Evolutionary conservation across 2,113 vertebrate species (phyloP).

Genomic region (Gavialis gangeticus): DNA sequence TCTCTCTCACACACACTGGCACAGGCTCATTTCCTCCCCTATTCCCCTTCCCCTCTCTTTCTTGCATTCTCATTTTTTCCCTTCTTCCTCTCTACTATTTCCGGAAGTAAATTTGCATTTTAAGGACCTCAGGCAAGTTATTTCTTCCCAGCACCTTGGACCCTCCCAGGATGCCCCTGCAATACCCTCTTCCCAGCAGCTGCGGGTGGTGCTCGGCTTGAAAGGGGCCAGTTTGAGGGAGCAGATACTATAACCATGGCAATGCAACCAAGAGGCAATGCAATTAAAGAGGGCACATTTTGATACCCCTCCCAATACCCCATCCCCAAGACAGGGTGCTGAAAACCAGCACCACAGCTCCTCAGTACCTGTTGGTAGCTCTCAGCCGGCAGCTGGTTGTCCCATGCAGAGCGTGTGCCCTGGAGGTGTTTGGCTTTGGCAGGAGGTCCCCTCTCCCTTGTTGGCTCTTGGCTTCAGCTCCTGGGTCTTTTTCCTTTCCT

Average conservation of each 20-base stretch:
- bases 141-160: background rate
- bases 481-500: background rate
- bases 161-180: background rate
- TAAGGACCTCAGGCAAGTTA: background rate
- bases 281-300: constrained; percentile 27
- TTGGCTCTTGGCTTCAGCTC: background rate
- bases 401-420: background rate
- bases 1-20: too few species aligned
- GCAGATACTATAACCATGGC: constrained; percentile 55
- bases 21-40: background rate
- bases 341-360: background rate
- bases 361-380: too few species aligned
- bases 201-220: background rate
- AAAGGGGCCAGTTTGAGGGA: constrained; percentile 23
- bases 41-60: background rate
- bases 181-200: background rate
- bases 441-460: background rate
- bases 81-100: background rate
- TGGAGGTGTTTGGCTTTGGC: background rate
- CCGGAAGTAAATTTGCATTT: too few species aligned
- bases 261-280: constrained; percentile 39
- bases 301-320: background rate
- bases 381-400: background rate
- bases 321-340: background rate
- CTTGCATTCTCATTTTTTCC: background rate